Evolutionary conservation across 1,140 invertebrate species (phyloP).

Genomic region (Vollenhovia emeryi): DNA sequence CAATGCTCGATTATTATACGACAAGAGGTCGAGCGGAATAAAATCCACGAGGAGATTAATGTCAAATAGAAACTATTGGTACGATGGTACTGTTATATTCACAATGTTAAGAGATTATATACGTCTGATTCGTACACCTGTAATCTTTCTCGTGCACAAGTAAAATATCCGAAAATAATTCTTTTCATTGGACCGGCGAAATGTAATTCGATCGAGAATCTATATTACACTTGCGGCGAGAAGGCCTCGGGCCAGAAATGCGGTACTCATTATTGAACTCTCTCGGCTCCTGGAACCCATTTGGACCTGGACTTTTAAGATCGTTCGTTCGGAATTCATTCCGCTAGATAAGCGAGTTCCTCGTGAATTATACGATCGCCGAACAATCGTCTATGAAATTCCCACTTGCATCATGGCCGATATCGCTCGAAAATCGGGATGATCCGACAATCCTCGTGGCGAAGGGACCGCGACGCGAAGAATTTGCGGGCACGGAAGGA

Average conservation of each 20-base stretch:
- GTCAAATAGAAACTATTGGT: not conserved
- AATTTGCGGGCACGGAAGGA: conserved; percentile 24
- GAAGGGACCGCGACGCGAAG: conserved; percentile 23
- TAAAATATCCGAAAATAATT: not conserved
- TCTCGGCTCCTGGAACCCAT: not conserved
- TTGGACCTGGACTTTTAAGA: conserved; percentile 30
- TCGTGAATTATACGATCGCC: conserved; percentile 32
- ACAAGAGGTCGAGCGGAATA: not conserved
- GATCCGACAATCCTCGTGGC: conserved; percentile 30
- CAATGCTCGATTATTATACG: conserved; percentile 10
- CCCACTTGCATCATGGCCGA: conserved; percentile 37
- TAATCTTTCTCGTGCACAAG: not conserved
- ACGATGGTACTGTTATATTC: not conserved
- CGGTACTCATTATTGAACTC: not conserved
- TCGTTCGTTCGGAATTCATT: conserved; percentile 21
- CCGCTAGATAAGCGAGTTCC: conserved; percentile 35
- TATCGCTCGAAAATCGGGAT: conserved; percentile 45
- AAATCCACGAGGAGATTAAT: not conserved
- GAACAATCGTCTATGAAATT: conserved; percentile 45
- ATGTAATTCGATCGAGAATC: conserved; percentile 9
- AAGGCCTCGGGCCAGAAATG: not conserved
- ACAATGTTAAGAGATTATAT: not conserved
- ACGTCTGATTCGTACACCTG: not conserved
- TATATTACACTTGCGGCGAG: not conserved
- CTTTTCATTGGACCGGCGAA: not conserved